A percentile compares a stretch with the other conserved stretches of the same genome.
phyloP scores from a whole-genome alignment of 2,113 vertebrate genomes.

The Melanostigma gelatinosum region DNA sequence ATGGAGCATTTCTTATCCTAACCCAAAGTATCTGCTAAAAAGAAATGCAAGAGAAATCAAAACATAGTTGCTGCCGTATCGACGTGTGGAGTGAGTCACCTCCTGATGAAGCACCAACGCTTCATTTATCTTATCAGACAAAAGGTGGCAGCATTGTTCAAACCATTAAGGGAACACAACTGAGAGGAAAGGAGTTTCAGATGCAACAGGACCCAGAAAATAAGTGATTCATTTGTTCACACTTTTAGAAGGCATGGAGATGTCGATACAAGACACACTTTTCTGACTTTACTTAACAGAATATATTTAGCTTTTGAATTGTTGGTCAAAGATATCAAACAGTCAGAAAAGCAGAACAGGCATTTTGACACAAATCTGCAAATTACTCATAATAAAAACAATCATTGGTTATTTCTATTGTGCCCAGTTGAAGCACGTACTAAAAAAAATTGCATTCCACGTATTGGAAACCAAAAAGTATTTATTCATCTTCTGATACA shows the following conservation, averaged over 20 bases:
- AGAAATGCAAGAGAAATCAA: background rate
- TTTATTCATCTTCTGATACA: constrained; percentile 85
- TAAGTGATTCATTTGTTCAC: background rate
- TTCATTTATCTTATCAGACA: constrained; percentile 52
- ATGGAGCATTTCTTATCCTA: constrained; percentile 32
- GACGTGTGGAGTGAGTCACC: background rate
- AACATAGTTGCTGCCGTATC: background rate
- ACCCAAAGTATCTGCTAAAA: constrained; percentile 15
- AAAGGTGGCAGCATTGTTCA: constrained; percentile 71
- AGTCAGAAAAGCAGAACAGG: background rate
- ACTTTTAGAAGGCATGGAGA: background rate
- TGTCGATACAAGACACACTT: background rate
- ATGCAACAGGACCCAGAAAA: background rate
- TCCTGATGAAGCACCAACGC: background rate
- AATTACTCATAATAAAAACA: background rate
- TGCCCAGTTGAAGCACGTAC: background rate
- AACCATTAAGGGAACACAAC: constrained; percentile 15
- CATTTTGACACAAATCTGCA: background rate
- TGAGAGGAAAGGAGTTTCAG: background rate
- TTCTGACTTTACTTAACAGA: background rate
- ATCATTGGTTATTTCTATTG: background rate
- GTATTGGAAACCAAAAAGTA: constrained; percentile 69
- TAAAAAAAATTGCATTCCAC: background rate
- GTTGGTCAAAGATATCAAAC: background rate
- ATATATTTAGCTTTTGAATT: background rate